Conservation (phyloP, 2,888 invertebrate genomes). For the Polydrusus cervinus region DNA sequence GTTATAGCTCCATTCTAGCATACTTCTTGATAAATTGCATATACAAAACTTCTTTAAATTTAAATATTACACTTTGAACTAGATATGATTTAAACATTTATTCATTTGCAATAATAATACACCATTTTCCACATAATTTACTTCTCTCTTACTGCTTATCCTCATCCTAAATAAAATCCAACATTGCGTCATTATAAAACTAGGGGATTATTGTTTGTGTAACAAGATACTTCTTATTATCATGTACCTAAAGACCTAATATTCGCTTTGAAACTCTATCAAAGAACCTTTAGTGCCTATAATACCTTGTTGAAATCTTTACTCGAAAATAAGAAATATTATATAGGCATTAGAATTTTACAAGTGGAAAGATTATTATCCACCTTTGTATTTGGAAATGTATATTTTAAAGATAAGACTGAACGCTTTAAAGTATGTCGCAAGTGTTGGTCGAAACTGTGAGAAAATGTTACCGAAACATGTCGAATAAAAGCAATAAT, state of each 20-base stretch:
- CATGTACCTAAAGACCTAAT: conserved; percentile 62
- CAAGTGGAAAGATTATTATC: conserved; percentile 35
- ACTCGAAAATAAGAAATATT: conserved; percentile 26
- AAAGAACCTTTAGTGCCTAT: conserved; percentile 56
- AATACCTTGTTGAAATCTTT: conserved; percentile 9
- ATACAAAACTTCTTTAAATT: too few relatives aligned
- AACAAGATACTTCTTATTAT: conserved; percentile 63
- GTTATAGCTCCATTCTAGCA: too few relatives aligned
- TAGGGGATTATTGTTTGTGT: conserved; percentile 48
- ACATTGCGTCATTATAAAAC: conserved; percentile 37
- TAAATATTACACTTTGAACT: too few relatives aligned
- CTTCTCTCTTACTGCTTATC: neutral
- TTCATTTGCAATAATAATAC: too few relatives aligned
- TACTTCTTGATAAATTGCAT: too few relatives aligned
- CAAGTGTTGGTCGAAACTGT: conserved; percentile 25
- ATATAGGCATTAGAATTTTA: conserved; percentile 9
- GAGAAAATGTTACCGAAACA: conserved; percentile 32
- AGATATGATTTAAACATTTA: too few relatives aligned
- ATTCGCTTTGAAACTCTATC: conserved; percentile 64
- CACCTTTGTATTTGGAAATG: conserved; percentile 3
- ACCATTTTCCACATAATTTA: conserved; percentile 8
- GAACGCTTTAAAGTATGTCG: conserved; percentile 9
- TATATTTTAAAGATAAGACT: neutral
- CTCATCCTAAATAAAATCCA: conserved; percentile 12
- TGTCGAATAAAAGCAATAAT: conserved; percentile 27